Evolutionary conservation across 2,888 invertebrate genomes (phyloP).

Genomic region (Arge pagana): DNA sequence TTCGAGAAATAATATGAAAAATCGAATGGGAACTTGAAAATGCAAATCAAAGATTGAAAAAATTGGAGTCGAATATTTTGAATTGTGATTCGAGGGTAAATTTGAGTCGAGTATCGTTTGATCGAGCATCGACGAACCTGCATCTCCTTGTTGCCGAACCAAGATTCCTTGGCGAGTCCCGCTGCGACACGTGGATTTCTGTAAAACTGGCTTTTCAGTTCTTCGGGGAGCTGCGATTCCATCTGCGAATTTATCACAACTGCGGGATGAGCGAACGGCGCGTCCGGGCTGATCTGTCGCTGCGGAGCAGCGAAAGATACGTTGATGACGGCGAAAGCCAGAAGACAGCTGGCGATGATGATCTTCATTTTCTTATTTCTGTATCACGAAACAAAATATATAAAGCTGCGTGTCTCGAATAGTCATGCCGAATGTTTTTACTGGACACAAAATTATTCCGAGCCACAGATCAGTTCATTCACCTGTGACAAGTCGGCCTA

Average conservation of each 20-base stretch:
- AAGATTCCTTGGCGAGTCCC: constrained; percentile 77
- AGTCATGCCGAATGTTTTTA: too few relatives aligned
- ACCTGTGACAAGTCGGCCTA: too few relatives aligned
- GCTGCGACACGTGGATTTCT: constrained; percentile 76
- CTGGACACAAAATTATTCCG: background rate
- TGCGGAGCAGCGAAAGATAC: constrained; percentile 43
- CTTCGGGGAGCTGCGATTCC: constrained; percentile 74
- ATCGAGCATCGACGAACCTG: constrained; percentile 56
- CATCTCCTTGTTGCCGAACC: constrained; percentile 78
- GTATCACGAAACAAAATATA: too few relatives aligned
- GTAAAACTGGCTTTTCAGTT: constrained; percentile 74
- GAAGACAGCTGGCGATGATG: constrained; percentile 22
- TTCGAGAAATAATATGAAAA: background rate
- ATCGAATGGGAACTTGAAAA: background rate
- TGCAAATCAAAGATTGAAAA: background rate
- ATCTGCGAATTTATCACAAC: constrained; percentile 73
- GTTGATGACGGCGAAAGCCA: constrained; percentile 29
- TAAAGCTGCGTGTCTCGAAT: too few relatives aligned
- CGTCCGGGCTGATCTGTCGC: constrained; percentile 32
- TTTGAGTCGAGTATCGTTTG: too few relatives aligned
- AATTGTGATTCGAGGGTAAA: too few relatives aligned
- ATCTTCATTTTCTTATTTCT: too few relatives aligned
- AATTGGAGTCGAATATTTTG: too few relatives aligned
- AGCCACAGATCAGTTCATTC: background rate
- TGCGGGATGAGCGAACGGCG: constrained; percentile 67